Base-by-base conservation (phyloP, 2,888 invertebrate genomes). In the Patella caerulea region DNA sequence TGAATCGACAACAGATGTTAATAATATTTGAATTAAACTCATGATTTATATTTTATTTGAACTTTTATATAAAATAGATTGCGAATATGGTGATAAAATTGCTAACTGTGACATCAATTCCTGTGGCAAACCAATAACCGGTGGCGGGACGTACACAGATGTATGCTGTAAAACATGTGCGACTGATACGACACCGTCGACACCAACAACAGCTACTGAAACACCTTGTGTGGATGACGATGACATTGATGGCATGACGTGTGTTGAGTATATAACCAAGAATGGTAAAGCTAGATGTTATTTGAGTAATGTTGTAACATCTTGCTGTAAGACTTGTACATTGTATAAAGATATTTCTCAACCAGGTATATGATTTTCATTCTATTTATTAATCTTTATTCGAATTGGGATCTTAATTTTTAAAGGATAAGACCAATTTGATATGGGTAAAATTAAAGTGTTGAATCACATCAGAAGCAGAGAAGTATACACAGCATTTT, bases 241-340 rank as follows among this genome's bases (percentile, higher is more conserved):
- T 3, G 45, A 4, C n/a, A 52, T 34, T 15, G 17, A 52, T 7
- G 14, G 45, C 0, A 24, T 77, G 56, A 70, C 73, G 4, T 84
- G 84, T 69, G 65, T 45, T n/a, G 19, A 73, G 9, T 24, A 52
- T 52, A 75, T 84, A 2, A 19, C 52, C 7, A 55, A 71, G 17
- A 55, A 75, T 69, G 84, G 84, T 34, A 72, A 56, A 45, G 79
- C 78, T 55, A 69, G 78, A 1, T 84, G 84, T 75, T 84, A 84
- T 59, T 73, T 71, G 45, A 73, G 54, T n/a, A 52, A 59, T 1
- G 54, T 82, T 1, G 54, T 73, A 2, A 56, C 70, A 1, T 71
- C 72, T 3, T 83, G 83, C 71, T 84, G 84, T 59, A 29, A 76
- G 17, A 77, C 74, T 1, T 82, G 80, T 73, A 9, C 45, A 9